Evolutionary conservation across 2,888 invertebrate genomes (phyloP).

Genomic region (Colletes collaris): DNA sequence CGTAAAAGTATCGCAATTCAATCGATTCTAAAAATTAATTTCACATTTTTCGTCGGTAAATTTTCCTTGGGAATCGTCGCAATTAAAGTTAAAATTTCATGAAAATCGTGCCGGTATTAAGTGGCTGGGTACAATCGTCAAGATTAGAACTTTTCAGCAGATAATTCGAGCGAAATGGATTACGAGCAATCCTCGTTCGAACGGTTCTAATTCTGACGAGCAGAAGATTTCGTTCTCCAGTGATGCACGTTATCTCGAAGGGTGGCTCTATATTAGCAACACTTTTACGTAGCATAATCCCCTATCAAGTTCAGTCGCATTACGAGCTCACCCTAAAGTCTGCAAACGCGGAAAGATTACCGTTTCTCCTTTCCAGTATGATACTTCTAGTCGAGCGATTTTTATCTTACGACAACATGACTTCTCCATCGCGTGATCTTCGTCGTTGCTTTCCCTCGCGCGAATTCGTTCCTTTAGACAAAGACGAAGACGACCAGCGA

Average conservation of each 20-base stretch:
- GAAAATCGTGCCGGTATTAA: no score
- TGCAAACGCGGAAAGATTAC: conserved; percentile 52
- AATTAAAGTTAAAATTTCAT: no score
- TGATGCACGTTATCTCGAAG: neutral
- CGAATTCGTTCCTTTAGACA: conserved; percentile 20
- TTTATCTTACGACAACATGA: conserved; percentile 44
- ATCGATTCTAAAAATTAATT: neutral
- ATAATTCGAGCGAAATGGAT: neutral
- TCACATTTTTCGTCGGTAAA: no score
- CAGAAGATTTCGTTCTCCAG: conserved; percentile 1
- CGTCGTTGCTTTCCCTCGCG: conserved; percentile 12
- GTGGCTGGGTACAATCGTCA: neutral
- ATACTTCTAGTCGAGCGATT: conserved; percentile 50
- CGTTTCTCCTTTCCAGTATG: conserved; percentile 31
- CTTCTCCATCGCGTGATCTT: conserved; percentile 58
- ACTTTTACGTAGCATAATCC: conserved; percentile 20
- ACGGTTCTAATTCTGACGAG: neutral
- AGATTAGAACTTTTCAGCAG: neutral
- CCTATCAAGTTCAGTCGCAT: conserved; percentile 55
- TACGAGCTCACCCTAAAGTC: conserved; percentile 45
- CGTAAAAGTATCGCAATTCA: no score
- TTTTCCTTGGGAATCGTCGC: no score
- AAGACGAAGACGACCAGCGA: conserved; percentile 30
- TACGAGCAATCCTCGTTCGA: conserved; percentile 1
- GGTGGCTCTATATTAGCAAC: conserved; percentile 13